These are phyloP conservation scores for Acromyrmex echinatior DNA, from an alignment of 1,140 invertebrate genomes.

Conservation along the genomic window DNA sequence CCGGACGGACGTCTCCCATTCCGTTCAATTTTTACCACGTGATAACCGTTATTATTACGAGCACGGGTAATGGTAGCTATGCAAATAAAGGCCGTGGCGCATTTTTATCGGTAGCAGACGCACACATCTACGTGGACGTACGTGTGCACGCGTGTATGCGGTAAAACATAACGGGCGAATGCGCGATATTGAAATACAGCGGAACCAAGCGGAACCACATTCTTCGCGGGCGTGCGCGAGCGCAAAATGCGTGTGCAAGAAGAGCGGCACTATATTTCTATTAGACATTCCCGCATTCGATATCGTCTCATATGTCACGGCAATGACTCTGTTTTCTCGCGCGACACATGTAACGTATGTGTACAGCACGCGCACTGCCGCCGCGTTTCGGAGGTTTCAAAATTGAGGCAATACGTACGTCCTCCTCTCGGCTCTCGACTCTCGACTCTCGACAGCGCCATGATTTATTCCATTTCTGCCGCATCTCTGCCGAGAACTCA, in stretches of 20 bases:
- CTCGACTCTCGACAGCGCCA: conserved; percentile 38
- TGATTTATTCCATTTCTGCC: conserved; percentile 80
- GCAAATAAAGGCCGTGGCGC: conserved; percentile 50
- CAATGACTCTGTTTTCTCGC: conserved; percentile 85
- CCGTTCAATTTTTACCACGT: conserved; percentile 49
- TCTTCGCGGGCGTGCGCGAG: conserved; percentile 30
- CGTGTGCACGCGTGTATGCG: neutral
- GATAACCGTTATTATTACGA: conserved; percentile 61
- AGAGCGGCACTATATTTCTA: conserved; percentile 70
- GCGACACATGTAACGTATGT: conserved; percentile 81
- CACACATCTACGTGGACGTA: neutral
- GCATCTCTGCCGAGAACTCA: too few species aligned
- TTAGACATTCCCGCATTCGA: conserved; percentile 74
- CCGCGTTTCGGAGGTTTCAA: conserved; percentile 44
- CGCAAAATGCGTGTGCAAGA: conserved; percentile 26
- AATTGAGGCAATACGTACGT: conserved; percentile 77
- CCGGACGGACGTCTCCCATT: conserved; percentile 15
- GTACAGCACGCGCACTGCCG: conserved; percentile 66
- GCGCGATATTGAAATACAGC: conserved; percentile 57
- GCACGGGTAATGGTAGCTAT: conserved; percentile 53
- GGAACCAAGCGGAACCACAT: conserved; percentile 4
- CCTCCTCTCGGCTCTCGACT: conserved; percentile 20
- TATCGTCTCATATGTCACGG: conserved; percentile 85
- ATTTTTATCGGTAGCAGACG: conserved; percentile 45
- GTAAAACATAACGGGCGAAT: conserved; percentile 21